Evolutionary conservation across 2,113 vertebrate species (phyloP).

Genomic region (Poeciliopsis turrubarensis): DNA sequence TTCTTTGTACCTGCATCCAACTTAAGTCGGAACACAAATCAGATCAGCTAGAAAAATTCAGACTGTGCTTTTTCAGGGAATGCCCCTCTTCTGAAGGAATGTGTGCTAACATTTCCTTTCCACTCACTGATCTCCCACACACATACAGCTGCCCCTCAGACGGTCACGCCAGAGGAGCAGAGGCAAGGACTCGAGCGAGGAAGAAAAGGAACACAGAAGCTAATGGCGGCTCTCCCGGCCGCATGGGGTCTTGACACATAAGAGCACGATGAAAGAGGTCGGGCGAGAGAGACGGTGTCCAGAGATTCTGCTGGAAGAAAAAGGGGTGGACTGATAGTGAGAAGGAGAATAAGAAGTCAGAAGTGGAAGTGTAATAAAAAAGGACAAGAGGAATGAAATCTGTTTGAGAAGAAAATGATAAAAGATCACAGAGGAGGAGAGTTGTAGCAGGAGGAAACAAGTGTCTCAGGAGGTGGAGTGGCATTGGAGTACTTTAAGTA

Average conservation of each 20-base stretch:
- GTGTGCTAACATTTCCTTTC: slow-evolving; percentile 71
- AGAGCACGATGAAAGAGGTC: slow-evolving; percentile 50
- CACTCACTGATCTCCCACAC: slow-evolving; percentile 62
- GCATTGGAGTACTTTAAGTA: slow-evolving; percentile 28
- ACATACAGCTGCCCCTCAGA: slow-evolving; percentile 70
- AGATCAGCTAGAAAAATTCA: slow-evolving; percentile 74
- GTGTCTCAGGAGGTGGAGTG: slow-evolving; percentile 44
- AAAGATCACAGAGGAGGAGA: slow-evolving; percentile 28
- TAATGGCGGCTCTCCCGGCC: slow-evolving; percentile 57
- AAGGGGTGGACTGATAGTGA: slow-evolving; percentile 1
- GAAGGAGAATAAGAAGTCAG: slow-evolving; percentile 17
- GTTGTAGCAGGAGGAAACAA: slow-evolving; percentile 20
- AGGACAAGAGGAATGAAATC: slow-evolving; percentile 32
- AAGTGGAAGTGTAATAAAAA: slow-evolving; percentile 40
- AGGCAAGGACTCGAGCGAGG: slow-evolving; percentile 26
- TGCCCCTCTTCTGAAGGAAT: slow-evolving; percentile 74
- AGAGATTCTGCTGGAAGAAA: slow-evolving; percentile 35
- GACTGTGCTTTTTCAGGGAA: slow-evolving; percentile 56
- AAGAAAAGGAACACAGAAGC: slow-evolving; percentile 22
- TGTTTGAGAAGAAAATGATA: slow-evolving; percentile 32
- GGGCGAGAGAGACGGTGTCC: slow-evolving; percentile 30
- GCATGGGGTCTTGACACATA: slow-evolving; percentile 46
- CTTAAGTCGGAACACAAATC: slow-evolving; percentile 72
- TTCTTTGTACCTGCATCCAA: slow-evolving; percentile 43
- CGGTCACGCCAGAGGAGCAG: slow-evolving; percentile 51